Evolutionary conservation across 23 tunicate genomes (phyloP), one percentile per base, ranked within the genome.

Genomic region (Halocynthia aurantium): DNA sequence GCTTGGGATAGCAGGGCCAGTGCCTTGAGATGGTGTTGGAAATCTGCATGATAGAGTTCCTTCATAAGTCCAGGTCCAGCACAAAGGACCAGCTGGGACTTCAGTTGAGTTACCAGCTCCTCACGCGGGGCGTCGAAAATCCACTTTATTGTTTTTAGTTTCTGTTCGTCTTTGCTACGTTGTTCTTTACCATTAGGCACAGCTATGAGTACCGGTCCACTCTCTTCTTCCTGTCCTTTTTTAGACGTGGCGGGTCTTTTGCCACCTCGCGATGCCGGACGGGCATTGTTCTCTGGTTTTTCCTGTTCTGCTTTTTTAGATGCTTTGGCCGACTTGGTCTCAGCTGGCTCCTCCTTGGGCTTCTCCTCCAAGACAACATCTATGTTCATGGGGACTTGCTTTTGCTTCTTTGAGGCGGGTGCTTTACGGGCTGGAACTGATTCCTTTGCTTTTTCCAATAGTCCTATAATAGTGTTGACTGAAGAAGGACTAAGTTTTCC

Each of bases 121-220:
- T 85, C 98, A 12, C 92, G 87, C 0, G 98, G 98, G 7, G 72
- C 54, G 22, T 78, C 67, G 67, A 86, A 86, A 17, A 75, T 66
- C 98, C 98, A 92, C 51, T 92, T 92, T 22, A 92, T 56, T 49
- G 98, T 86, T 90, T 82, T 86, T 15, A 93, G 61, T 83, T 86
- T 93, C n/a, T 72, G 76, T 79, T 93, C 98, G 62, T 93, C 98
- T 60, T 93, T 93, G 82, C 82, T 82, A 78, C 98, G 57, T 62
- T 86, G 92, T 52, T 93, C 88, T 54, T 93, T 93, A 7, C 92
- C 98, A 68, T 93, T 87, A 7, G 81, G 83, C 7, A 83, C 51
- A 10, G 75, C 50, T 10, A 84, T 75, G 8, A 93, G 80, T 10
- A 76, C 56, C 7, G 88, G 89, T 8, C 85, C 66, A 12, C 68